A percentile compares a stretch with the other conserved stretches of the same genome.
Conservation (phyloP, 2,113 vertebrate species). For the Hydrochoerus hydrochaeris region DNA sequence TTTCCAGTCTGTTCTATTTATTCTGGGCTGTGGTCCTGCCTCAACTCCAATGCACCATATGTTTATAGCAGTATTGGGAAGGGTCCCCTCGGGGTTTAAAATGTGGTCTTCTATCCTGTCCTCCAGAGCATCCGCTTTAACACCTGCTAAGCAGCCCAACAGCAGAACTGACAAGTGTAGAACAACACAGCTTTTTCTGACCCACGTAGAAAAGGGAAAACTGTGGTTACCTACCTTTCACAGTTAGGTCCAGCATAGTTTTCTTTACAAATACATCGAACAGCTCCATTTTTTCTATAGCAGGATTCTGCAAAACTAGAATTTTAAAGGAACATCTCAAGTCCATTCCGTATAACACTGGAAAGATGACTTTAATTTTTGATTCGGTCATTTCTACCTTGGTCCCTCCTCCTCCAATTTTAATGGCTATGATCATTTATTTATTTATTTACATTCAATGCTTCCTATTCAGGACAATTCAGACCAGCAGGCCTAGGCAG, state of each 20-base stretch:
- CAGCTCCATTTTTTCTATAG: slow-evolving; percentile 86
- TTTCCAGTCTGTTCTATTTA: neutral
- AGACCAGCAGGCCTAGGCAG: neutral
- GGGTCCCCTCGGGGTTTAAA: neutral
- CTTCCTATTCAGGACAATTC: neutral
- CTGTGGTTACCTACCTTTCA: slow-evolving; percentile 91
- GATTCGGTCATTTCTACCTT: neutral
- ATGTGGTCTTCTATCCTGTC: neutral
- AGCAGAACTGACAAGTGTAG: neutral
- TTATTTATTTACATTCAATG: slow-evolving; percentile 49
- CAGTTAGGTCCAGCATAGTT: slow-evolving; percentile 95
- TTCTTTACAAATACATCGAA: slow-evolving; percentile 94
- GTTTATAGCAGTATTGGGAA: neutral
- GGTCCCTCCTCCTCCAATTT: neutral
- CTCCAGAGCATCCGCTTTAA: neutral
- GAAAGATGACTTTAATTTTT: slow-evolving; percentile 1
- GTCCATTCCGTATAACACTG: neutral
- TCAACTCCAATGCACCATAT: neutral
- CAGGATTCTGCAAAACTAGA: slow-evolving; percentile 95
- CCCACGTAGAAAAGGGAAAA: neutral
- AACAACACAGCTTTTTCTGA: neutral
- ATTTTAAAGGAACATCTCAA: slow-evolving; percentile 69
- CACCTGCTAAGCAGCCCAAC: neutral
- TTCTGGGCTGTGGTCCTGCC: neutral
- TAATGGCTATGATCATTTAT: neutral